Evolutionary conservation across 1,140 invertebrate species (phyloP), one percentile per base, ranked within the genome.

Genomic region (Adelges cooleyi): DNA sequence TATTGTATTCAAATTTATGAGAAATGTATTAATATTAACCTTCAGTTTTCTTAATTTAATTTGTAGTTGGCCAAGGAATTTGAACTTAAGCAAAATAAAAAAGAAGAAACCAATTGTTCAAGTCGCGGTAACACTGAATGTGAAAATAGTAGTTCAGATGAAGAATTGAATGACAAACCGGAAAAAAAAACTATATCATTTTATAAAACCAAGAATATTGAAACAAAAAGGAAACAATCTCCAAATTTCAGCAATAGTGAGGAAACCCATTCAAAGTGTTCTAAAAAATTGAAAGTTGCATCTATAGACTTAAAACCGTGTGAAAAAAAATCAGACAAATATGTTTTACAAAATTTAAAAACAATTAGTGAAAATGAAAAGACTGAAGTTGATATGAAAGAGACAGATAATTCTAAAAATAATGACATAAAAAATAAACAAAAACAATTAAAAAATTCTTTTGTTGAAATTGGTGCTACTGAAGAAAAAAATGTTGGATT

Each of bases 61-160:
- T 59, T 46, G 2, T 59, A 59, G 54, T 18, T 59, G 40, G 15
- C 4, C 5, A 9, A n/a, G 46, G 36, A 59, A 8, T 59, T 46
- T 59, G 3, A 29, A 18, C 27, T 18, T 9, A 46, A 59, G 46
- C 54, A 59, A 46, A 25, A 59, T 11, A 15, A 46, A 38, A 11
- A 33, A 44, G 40, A 59, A 0, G 54, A 59, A 46, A 46, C 40
- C 1, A 40, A 59, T 27, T 38, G 54, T 29, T 59, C 54, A 25
- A 59, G 18, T 29, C 54, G 42, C 46, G 29, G 29, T 59, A 15
- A 46, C 44, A 46, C 40, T 27, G 54, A 59, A 8, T 59, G 40
- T 59, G 54, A 46, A 46, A 6, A 18, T 13, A 59, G 54, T 59
- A 38, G 33, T 23, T 22, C 18, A 17, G 42, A 29, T 20, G 40